A percentile compares a stretch with the other conserved stretches of the same genome.
Evolutionary conservation across 53 echinoderm and acorn worm genomes (phyloP).

Genomic region (Pentamera pediparva): DNA sequence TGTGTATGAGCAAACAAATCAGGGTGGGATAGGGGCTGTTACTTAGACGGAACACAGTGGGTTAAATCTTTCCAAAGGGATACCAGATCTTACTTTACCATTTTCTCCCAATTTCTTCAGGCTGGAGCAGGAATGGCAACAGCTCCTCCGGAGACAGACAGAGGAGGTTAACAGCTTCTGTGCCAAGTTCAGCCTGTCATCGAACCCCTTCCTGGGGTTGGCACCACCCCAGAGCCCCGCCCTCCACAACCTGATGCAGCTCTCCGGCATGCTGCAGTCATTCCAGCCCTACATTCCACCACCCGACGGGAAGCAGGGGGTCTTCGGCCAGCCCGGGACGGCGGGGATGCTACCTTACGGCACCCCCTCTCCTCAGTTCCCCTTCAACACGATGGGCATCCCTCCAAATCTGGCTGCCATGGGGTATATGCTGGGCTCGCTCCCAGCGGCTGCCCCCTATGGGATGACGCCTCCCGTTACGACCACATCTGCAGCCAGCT

Average conservation of each 20-base stretch:
- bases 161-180: conserved; percentile 51
- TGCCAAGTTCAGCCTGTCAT: conserved; percentile 3
- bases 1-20: too few relatives aligned
- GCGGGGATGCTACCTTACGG: conserved; percentile 1
- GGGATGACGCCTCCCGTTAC: not conserved
- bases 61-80: not conserved
- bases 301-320: conserved; percentile 16
- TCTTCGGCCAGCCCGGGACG: conserved; percentile 15
- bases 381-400: conserved; percentile 5
- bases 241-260: conserved; percentile 13
- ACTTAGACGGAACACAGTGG: too few relatives aligned
- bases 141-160: conserved; percentile 41
- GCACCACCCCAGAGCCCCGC: conserved; percentile 26
- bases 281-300: conserved; percentile 31
- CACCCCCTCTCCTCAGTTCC: conserved; percentile 12
- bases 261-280: conserved; percentile 7
- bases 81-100: not conserved
- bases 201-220: conserved; percentile 22
- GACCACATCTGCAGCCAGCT: not conserved
- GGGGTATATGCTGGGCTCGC: conserved; percentile 1
- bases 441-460: conserved; percentile 6
- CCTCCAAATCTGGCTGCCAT: conserved; percentile 25
- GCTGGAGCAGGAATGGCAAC: conserved; percentile 48
- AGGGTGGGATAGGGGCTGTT: not conserved
- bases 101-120: conserved; percentile 24